Evolutionary conservation across 2,113 vertebrate genomes (phyloP).

Genomic region (Catagonus wagneri): DNA sequence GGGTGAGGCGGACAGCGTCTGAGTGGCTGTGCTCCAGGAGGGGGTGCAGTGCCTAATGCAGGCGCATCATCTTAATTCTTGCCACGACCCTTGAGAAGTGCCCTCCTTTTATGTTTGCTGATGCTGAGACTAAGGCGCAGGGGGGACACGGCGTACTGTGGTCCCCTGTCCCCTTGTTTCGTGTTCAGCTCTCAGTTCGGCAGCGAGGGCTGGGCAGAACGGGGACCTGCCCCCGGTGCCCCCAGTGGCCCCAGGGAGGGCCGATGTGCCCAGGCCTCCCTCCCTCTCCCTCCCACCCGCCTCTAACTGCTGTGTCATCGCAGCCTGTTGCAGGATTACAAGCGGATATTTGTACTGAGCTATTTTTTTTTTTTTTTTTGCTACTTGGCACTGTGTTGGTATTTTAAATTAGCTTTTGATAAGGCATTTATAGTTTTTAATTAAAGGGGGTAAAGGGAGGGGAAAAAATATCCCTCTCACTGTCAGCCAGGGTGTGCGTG

Average conservation of each 20-base stretch:
- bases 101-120: accelerated
- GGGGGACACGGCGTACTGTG: accelerated
- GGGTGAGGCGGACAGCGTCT: accelerated
- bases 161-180: background rate
- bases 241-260: accelerated
- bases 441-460: conserved; percentile 79
- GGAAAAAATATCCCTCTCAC: background rate
- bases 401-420: conserved; percentile 86
- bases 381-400: conserved; percentile 78
- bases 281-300: background rate
- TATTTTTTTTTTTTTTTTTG: conserved; percentile 39
- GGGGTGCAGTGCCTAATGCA: accelerated
- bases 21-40: background rate
- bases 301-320: background rate
- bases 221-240: background rate
- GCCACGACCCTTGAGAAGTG: accelerated
- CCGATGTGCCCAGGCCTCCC: accelerated
- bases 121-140: background rate
- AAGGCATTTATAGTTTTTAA: conserved; percentile 86
- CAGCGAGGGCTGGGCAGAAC: accelerated
- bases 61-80: accelerated
- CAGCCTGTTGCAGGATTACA: conserved; percentile 70
- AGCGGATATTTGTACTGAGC: conserved; percentile 66
- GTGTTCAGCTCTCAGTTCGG: accelerated
- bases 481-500: background rate